These are phyloP conservation scores for Silurus lanzhouensis DNA, from an alignment of 2,797 vertebrate genomes.

Conservation along the genomic window DNA sequence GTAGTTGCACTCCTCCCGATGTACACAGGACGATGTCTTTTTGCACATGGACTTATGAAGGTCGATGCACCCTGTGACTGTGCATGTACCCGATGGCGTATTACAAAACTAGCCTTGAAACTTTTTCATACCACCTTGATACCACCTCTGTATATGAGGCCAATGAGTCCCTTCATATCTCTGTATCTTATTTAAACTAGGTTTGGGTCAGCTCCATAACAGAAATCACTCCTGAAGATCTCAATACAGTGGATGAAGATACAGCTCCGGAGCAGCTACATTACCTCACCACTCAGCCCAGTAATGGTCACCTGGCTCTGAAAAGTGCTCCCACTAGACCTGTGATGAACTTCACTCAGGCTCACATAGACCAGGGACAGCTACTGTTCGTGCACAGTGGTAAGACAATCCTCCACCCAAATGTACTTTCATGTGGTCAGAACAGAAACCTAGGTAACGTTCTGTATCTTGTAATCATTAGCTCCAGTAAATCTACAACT, in stretches of 20 bases:
- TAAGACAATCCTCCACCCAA: constrained; percentile 58
- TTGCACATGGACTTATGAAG: too few relatives aligned
- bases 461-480: neutral
- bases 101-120: too few relatives aligned
- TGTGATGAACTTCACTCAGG: constrained; percentile 88
- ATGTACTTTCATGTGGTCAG: neutral
- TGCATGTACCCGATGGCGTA: too few relatives aligned
- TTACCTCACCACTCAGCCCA: constrained; percentile 83
- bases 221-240: constrained; percentile 78
- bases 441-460: neutral
- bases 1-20: too few relatives aligned
- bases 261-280: constrained; percentile 74
- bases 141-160: neutral
- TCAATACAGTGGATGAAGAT: constrained; percentile 82
- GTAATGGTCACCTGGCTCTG: constrained; percentile 84
- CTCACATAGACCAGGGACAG: constrained; percentile 79
- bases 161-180: neutral
- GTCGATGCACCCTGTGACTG: too few relatives aligned
- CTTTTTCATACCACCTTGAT: too few relatives aligned
- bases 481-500: too few relatives aligned
- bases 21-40: too few relatives aligned
- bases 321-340: constrained; percentile 78
- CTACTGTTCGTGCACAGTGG: constrained; percentile 87
- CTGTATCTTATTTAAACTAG: constrained; percentile 63
- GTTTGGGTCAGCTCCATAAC: constrained; percentile 87